Conservation (phyloP, 2,888 invertebrate genomes). For the Leptopilina myrica region DNA sequence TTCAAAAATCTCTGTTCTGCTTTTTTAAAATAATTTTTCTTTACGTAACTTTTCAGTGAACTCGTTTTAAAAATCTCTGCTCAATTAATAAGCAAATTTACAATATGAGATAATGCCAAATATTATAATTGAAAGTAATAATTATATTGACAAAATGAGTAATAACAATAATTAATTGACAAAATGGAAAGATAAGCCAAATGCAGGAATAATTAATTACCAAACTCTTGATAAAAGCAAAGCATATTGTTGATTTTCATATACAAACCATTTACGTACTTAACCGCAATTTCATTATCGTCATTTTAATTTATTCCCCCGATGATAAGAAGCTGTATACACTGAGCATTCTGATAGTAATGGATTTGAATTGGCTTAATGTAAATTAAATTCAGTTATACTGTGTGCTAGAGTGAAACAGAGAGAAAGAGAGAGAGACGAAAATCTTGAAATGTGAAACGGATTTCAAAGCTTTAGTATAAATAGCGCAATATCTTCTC, state of each 20-base stretch:
- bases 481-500: not conserved
- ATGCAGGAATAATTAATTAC: not conserved
- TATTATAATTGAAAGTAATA: no score
- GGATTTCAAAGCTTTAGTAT: constrained; percentile 29
- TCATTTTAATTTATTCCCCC: constrained; percentile 15
- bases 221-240: not conserved
- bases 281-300: constrained; percentile 25
- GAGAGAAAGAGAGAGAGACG: not conserved
- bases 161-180: not conserved
- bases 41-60: no score
- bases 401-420: no score
- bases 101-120: no score
- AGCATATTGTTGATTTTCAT: constrained; percentile 10
- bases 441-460: constrained; percentile 32
- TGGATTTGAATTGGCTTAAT: constrained; percentile 25
- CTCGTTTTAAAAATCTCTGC: no score
- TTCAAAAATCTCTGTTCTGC: no score
- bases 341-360: constrained; percentile 8
- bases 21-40: no score
- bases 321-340: constrained; percentile 26
- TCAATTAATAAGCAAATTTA: no score
- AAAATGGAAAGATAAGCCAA: not conserved
- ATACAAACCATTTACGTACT: not conserved
- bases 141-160: no score
- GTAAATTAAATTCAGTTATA: constrained; percentile 20